A percentile compares a stretch with the other conserved stretches of the same genome.
Evolutionary conservation across 2,113 vertebrate species (phyloP).

Genomic region (Dasyprocta punctata): DNA sequence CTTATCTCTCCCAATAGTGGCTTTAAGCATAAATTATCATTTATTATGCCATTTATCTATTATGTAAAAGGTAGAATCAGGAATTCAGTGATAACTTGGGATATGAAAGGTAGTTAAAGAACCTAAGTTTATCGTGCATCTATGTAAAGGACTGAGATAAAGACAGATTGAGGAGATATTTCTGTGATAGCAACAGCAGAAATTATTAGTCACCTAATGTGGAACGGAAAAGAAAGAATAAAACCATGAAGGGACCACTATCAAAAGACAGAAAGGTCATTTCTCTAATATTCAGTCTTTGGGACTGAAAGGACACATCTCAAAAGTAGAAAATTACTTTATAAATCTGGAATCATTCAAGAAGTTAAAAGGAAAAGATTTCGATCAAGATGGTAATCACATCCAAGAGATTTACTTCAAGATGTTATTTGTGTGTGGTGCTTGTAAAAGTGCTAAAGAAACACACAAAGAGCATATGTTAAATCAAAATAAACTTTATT

Average conservation of each 20-base stretch:
- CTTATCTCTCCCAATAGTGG: not conserved
- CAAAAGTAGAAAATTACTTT: not conserved
- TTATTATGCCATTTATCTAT: not conserved
- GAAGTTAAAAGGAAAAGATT: slow-evolving; percentile 59
- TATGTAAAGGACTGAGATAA: not conserved
- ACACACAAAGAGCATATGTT: slow-evolving; percentile 74
- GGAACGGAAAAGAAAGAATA: not conserved
- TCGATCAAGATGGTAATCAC: slow-evolving; percentile 83
- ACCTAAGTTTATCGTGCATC: not conserved
- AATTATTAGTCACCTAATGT: not conserved
- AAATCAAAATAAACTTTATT: slow-evolving; percentile 82
- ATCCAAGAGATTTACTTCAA: slow-evolving; percentile 83
- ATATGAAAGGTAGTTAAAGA: not conserved
- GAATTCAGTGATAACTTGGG: not conserved
- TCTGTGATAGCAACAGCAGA: not conserved
- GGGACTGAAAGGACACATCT: not conserved
- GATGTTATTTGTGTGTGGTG: slow-evolving; percentile 80
- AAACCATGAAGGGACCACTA: not conserved
- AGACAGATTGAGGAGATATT: not conserved
- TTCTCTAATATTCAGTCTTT: not conserved
- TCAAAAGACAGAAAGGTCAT: not conserved
- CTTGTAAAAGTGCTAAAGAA: slow-evolving; percentile 67
- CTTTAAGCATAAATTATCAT: not conserved
- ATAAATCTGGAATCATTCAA: slow-evolving; percentile 21
- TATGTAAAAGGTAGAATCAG: no score